phyloP scores from a whole-genome alignment of 2,113 vertebrate genomes.

The Perca flavescens region DNA sequence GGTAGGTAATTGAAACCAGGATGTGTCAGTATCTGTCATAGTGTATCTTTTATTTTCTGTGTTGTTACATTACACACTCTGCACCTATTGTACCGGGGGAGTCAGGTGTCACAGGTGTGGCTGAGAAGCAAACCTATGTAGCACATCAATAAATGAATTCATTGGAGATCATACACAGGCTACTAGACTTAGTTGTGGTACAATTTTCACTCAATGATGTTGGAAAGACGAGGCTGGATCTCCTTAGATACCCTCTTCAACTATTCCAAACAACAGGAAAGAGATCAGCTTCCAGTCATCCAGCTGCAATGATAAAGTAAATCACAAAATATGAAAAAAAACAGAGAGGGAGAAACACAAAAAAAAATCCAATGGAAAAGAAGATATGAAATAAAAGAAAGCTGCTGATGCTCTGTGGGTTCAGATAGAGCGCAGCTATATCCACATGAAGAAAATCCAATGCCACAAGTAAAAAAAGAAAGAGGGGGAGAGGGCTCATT shows the following conservation, averaged over 20 bases:
- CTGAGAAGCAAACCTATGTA: too few relatives aligned
- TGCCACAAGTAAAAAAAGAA: neutral
- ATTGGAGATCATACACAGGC: too few relatives aligned
- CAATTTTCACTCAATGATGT: neutral
- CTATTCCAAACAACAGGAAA: conserved; percentile 8
- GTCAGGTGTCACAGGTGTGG: too few relatives aligned
- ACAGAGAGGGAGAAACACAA: neutral
- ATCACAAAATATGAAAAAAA: conserved; percentile 21
- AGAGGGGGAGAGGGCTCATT: conserved; percentile 23
- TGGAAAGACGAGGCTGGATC: conserved; percentile 4
- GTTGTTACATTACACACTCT: too few relatives aligned
- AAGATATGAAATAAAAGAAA: neutral
- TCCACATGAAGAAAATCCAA: conserved; percentile 13
- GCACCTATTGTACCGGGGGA: too few relatives aligned
- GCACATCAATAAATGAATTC: too few relatives aligned
- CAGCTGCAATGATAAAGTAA: conserved; percentile 17
- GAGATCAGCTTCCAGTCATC: neutral
- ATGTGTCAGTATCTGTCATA: too few relatives aligned
- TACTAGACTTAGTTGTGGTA: neutral
- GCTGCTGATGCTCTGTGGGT: conserved; percentile 16
- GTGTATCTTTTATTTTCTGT: too few relatives aligned
- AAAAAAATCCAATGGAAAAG: neutral
- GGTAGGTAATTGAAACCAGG: too few relatives aligned
- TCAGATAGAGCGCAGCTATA: neutral
- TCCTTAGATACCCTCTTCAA: conserved; percentile 11